These are phyloP conservation scores for Acipenser ruthenus DNA, from an alignment of 2,797 vertebrate species.

Conservation along the genomic window DNA sequence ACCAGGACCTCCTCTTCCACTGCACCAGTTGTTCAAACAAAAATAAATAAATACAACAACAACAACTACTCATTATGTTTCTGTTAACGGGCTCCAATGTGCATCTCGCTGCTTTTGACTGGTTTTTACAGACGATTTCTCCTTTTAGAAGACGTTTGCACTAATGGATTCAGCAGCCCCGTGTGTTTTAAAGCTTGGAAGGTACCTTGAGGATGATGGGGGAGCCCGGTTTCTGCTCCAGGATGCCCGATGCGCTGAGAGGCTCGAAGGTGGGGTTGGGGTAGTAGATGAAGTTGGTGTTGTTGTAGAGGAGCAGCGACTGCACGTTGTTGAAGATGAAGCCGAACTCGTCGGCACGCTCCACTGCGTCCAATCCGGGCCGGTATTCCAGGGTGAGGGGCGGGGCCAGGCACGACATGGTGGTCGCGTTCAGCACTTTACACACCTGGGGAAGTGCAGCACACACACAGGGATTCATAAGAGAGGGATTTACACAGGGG, in stretches of 20 bases:
- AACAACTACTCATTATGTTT: too few species aligned
- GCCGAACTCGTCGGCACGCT: slow-evolving; percentile 89
- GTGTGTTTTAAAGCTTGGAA: background rate
- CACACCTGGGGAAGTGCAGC: slow-evolving; percentile 64
- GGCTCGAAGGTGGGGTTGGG: slow-evolving; percentile 92
- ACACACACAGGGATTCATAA: too few species aligned
- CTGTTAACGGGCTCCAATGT: too few species aligned
- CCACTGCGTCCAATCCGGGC: slow-evolving; percentile 73
- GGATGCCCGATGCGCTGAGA: slow-evolving; percentile 73
- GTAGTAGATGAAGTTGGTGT: slow-evolving; percentile 94
- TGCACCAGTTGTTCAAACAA: background rate
- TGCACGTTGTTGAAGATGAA: slow-evolving; percentile 98
- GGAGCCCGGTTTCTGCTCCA: slow-evolving; percentile 94
- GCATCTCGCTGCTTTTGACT: background rate
- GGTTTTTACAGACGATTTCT: too few species aligned
- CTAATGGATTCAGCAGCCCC: too few species aligned
- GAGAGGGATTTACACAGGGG: too few species aligned
- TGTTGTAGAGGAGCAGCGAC: slow-evolving; percentile 85
- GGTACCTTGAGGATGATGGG: slow-evolving; percentile 95
- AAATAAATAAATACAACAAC: too few species aligned
- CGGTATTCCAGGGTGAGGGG: slow-evolving; percentile 74
- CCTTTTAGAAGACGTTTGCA: too few species aligned
- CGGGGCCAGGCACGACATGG: slow-evolving; percentile 81
- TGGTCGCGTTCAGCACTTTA: slow-evolving; percentile 78
- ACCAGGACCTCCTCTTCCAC: too few species aligned